phyloP scores from a whole-genome alignment of 2,888 invertebrate genomes.

The Panzeria rudis region DNA sequence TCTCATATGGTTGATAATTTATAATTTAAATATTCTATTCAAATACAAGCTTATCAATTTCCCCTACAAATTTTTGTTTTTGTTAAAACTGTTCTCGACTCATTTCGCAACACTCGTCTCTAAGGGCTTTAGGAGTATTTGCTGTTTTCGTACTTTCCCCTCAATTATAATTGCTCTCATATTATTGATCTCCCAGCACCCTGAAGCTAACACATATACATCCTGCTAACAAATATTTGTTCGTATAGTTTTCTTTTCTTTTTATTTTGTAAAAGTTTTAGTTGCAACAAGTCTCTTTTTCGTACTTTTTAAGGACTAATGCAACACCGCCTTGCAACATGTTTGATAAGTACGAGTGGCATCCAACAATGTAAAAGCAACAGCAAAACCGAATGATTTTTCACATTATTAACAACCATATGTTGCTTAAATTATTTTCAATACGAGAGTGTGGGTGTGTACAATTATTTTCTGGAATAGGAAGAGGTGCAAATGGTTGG shows the following conservation, averaged over 20 bases:
- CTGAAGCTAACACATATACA: neutral
- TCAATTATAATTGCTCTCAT: neutral
- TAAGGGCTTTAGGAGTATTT: neutral
- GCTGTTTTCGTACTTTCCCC: neutral
- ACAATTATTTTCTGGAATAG: neutral
- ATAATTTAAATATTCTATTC: neutral
- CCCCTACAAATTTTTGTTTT: neutral
- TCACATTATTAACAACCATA: slow-evolving; percentile 53
- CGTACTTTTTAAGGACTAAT: neutral
- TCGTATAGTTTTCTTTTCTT: neutral
- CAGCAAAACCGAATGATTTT: slow-evolving; percentile 11
- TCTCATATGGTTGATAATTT: neutral
- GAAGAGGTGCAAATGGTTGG: neutral
- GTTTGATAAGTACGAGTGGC: neutral
- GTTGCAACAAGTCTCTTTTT: neutral
- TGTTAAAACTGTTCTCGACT: neutral
- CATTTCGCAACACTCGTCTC: neutral
- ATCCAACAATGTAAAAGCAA: neutral
- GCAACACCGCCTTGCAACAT: slow-evolving; percentile 3
- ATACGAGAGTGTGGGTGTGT: neutral
- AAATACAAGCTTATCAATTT: neutral
- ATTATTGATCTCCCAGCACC: neutral
- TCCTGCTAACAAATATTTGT: neutral
- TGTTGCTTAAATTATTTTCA: slow-evolving; percentile 38
- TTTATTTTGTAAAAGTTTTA: neutral